Evolutionary conservation across 2,113 vertebrate species (phyloP), one percentile per base, ranked within the genome.

Genomic region (Anoura caudifer): DNA sequence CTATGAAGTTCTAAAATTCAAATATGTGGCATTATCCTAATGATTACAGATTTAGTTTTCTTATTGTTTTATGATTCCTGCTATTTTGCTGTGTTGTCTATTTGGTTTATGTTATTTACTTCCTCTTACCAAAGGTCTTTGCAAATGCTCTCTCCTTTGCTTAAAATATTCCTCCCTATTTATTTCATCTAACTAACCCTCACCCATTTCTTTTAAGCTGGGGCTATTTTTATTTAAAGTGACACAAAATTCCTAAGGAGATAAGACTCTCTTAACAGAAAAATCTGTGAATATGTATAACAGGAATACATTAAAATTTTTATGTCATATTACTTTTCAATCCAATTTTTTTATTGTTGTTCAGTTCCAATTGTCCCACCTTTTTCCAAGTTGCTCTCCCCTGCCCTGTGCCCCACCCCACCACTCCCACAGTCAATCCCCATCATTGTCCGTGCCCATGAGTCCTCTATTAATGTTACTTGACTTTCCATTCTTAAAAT

Each of bases 171-270:
- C 20, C 36, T 76, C 10, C 13, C 70, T 56, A 77, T 59, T 17
- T 26, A 26, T 45, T 87, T 90, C 24, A 75, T 76, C 8, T 91
- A 88, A 79, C 7, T 45, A 52, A 79, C 9, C 70, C 12, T n/a
- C 63, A 61, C 38, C 17, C 28, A 63, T 76, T 90, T 28, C 28
- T 12, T 61, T 12, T 10, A 10, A 59, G 65, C 90, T 65, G 59
- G 9, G 59, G 9, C 85, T 85, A 84, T 84, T 88, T 94, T 88
- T 94, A 92, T 92, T 92, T 81, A 97, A 97, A 75, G 33, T 95
- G 73, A 72, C 50, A 89, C 50, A 56, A 96, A 54, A 94, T 92
- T 90, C 36, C 67, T 82, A 72, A 92, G 89, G 33, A 96, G 43
- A 77, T 86, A 43, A 97, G 31, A 72, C 19, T 85, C 17, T 88